Conservation (phyloP, 2,797 vertebrate genomes). For the Pseudochaenichthys georgianus region DNA sequence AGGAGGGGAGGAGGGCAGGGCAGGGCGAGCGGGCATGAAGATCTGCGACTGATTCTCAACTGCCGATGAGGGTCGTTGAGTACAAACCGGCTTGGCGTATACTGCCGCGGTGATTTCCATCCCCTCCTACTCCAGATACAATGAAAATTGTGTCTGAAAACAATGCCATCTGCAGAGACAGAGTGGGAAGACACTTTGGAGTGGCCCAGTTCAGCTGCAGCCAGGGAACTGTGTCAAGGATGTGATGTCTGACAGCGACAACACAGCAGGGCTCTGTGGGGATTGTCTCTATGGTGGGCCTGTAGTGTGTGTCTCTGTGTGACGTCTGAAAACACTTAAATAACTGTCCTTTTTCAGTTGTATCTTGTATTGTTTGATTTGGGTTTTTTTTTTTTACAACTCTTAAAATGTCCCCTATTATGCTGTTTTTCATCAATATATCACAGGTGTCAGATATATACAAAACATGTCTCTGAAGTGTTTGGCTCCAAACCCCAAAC, state of each 20-base stretch:
- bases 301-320: background rate
- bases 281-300: conserved; percentile 15
- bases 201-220: conserved; percentile 69
- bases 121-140: conserved; percentile 80
- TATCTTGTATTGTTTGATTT: no score
- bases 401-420: no score
- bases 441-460: no score
- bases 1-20: background rate
- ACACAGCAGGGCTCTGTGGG: conserved; percentile 38
- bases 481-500: no score
- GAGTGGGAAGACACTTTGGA: conserved; percentile 78
- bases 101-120: conserved; percentile 69
- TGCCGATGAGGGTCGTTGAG: conserved; percentile 70
- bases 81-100: conserved; percentile 68
- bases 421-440: no score
- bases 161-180: conserved; percentile 81
- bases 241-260: conserved; percentile 68
- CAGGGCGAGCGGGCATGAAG: conserved; percentile 12
- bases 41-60: conserved; percentile 34
- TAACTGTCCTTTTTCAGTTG: no score
- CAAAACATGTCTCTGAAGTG: no score
- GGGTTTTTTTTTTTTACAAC: no score
- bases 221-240: conserved; percentile 67
- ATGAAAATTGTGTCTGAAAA: conserved; percentile 84
- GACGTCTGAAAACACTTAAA: background rate